phyloP scores from a whole-genome alignment of 1,140 invertebrate genomes.

The Dendroctonus ponderosae region DNA sequence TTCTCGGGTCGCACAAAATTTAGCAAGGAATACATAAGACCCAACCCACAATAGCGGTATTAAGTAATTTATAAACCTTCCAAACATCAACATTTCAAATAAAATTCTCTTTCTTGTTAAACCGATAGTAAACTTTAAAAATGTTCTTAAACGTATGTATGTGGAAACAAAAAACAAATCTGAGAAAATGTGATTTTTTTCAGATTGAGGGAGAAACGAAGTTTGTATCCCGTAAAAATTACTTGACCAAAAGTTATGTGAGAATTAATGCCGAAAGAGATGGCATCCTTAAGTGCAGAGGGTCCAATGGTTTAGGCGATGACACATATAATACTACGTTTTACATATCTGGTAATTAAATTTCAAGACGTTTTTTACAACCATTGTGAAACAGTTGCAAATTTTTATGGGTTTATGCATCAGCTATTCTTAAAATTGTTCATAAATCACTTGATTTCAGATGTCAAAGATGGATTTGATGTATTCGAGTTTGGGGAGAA shows the following conservation, averaged over 20 bases:
- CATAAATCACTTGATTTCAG: constrained; percentile 35
- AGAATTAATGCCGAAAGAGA: constrained; percentile 11
- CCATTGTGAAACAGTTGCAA: background rate
- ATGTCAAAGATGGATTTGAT: constrained; percentile 50
- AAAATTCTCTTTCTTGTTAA: too few species aligned
- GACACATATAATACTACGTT: constrained; percentile 5
- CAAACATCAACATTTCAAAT: too few species aligned
- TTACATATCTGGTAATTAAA: constrained; percentile 10
- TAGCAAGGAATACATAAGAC: too few species aligned
- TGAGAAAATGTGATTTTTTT: too few species aligned
- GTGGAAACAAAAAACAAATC: too few species aligned
- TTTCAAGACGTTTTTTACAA: background rate
- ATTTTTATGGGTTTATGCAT: background rate
- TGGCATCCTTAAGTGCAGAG: constrained; percentile 14
- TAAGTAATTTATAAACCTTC: too few species aligned
- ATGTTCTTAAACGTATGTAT: too few species aligned
- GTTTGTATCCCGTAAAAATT: background rate
- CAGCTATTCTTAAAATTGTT: background rate
- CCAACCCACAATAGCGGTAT: too few species aligned
- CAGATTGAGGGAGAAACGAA: too few species aligned
- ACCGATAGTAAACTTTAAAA: too few species aligned
- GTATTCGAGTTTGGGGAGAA: constrained; percentile 48
- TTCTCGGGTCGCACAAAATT: too few species aligned
- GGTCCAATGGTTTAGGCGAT: constrained; percentile 17
- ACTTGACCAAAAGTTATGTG: background rate